These are phyloP conservation scores for Zosterops lateralis DNA, from an alignment of 2,113 vertebrate genomes.

Conservation along the genomic window DNA sequence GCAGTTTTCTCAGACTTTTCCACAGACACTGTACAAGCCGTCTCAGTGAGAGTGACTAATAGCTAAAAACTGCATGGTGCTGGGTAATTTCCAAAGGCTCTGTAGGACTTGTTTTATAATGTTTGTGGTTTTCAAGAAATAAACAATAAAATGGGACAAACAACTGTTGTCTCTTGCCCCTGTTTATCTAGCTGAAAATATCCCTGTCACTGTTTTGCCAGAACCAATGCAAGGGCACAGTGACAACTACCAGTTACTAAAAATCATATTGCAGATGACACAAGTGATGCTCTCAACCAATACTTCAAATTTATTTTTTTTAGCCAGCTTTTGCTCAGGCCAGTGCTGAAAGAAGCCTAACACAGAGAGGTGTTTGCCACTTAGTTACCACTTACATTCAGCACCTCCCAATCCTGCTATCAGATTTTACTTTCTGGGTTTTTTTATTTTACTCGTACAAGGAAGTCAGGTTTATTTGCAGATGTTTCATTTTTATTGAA, in stretches of 20 bases:
- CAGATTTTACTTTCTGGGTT: not conserved
- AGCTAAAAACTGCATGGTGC: constrained; percentile 51
- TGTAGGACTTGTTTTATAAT: constrained; percentile 64
- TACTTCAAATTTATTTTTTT: not conserved
- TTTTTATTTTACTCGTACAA: not conserved
- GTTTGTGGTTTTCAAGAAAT: constrained; percentile 67
- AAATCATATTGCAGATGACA: not conserved
- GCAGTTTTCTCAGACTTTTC: constrained; percentile 44
- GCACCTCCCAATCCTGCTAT: not conserved
- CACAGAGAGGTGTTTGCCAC: rapidly evolving
- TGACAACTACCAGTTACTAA: not conserved
- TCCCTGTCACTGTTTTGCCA: not conserved
- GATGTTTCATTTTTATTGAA: not conserved
- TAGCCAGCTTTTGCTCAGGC: not conserved
- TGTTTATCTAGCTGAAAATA: constrained; percentile 60
- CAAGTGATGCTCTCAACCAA: not conserved
- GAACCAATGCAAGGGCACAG: not conserved
- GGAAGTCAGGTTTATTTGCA: not conserved
- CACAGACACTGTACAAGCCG: constrained; percentile 20
- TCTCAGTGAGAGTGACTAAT: constrained; percentile 64
- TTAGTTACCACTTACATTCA: not conserved
- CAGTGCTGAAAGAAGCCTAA: not conserved
- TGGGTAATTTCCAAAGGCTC: constrained; percentile 69
- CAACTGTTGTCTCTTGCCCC: constrained; percentile 52
- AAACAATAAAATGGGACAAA: constrained; percentile 70